These are phyloP conservation scores for Diphyllodes magnificus DNA, from an alignment of 2,113 vertebrate genomes.

Conservation along the genomic window DNA sequence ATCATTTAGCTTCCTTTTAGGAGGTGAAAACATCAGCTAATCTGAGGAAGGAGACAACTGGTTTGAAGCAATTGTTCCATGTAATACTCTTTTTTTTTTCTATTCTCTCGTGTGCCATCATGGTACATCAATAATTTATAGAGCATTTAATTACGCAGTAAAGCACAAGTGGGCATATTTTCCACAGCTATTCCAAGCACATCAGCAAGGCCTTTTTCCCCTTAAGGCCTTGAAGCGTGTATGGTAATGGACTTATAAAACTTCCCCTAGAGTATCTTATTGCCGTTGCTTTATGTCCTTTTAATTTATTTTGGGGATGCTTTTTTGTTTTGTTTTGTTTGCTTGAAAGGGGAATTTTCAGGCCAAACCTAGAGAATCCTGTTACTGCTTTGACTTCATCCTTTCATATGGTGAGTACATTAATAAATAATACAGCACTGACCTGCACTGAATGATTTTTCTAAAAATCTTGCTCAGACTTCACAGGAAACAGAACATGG, in stretches of 20 bases:
- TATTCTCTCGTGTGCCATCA: neutral
- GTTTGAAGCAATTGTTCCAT: neutral
- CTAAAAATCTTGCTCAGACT: neutral
- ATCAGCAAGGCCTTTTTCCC: neutral
- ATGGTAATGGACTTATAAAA: neutral
- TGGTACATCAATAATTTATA: neutral
- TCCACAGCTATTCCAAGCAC: neutral
- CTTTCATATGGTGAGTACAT: neutral
- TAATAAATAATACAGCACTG: neutral
- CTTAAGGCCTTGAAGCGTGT: neutral
- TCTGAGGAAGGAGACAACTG: neutral
- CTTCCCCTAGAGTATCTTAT: neutral
- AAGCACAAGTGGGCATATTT: neutral
- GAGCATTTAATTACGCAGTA: constrained; percentile 32
- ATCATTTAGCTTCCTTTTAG: constrained; percentile 4
- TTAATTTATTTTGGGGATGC: neutral
- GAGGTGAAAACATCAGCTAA: constrained; percentile 7
- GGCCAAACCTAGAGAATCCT: neutral
- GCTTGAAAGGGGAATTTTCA: neutral
- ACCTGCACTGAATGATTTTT: neutral
- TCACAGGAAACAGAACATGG: neutral
- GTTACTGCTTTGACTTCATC: neutral
- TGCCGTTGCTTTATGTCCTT: neutral
- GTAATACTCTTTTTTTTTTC: neutral
- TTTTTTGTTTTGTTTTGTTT: neutral